Evolutionary conservation across 2,113 vertebrate genomes (phyloP).

Genomic region (Mus spicilegus): DNA sequence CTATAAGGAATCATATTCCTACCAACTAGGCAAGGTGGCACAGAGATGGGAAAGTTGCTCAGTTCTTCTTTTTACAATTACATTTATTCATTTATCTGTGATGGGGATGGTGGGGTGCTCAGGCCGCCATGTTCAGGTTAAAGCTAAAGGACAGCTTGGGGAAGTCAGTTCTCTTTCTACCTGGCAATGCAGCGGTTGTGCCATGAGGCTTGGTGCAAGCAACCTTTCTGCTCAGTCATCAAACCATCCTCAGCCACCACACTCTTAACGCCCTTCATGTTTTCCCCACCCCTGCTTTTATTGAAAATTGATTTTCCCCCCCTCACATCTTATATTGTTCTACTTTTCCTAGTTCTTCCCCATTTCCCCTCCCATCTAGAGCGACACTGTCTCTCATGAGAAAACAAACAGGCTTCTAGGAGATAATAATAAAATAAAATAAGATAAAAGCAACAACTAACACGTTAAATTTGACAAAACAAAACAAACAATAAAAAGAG

Average conservation of each 20-base stretch:
- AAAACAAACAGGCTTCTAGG: neutral
- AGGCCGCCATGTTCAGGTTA: neutral
- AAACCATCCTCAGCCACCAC: accelerated
- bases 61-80: neutral
- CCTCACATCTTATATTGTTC: neutral
- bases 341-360: neutral
- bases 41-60: neutral
- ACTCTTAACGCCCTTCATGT: neutral
- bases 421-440: neutral
- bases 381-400: neutral
- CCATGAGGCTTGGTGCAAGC: neutral
- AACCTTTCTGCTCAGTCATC: neutral
- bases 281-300: neutral
- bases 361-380: neutral
- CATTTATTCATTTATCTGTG: neutral
- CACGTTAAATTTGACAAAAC: neutral
- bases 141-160: neutral
- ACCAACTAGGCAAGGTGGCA: neutral
- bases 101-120: neutral
- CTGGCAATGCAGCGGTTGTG: neutral
- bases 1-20: neutral
- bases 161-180: neutral
- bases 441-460: neutral
- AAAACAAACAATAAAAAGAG: neutral
- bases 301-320: neutral